phyloP scores from a whole-genome alignment of 2,797 vertebrate species.

The Enteromius fasciolatus region DNA sequence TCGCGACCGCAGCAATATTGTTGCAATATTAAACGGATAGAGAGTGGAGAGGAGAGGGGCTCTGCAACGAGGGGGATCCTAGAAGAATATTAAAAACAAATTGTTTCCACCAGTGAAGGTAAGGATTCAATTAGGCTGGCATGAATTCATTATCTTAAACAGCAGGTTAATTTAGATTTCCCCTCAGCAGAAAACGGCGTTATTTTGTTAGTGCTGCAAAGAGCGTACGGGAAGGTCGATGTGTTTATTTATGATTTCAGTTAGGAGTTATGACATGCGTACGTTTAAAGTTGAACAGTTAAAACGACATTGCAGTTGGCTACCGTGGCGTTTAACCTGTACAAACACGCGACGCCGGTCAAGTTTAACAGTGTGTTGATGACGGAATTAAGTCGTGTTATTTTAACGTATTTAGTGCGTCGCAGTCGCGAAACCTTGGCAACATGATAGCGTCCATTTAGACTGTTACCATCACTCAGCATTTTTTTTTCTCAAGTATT shows the following conservation, averaged over 20 bases:
- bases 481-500: background rate
- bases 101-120: slow-evolving; percentile 69
- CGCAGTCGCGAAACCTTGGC: background rate
- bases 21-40: slow-evolving; percentile 53
- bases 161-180: slow-evolving; percentile 32
- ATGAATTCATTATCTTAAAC: slow-evolving; percentile 17
- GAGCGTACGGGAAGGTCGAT: background rate
- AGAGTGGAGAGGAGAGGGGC: slow-evolving; percentile 31
- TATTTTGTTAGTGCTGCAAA: slow-evolving; percentile 34
- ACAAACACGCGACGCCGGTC: slow-evolving; percentile 5
- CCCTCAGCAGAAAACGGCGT: slow-evolving; percentile 41
- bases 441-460: background rate
- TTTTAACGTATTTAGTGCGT: background rate
- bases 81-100: slow-evolving; percentile 62
- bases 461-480: background rate
- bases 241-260: background rate
- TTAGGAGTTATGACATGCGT: background rate
- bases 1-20: slow-evolving; percentile 64
- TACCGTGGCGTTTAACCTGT: slow-evolving; percentile 7
- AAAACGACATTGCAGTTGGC: slow-evolving; percentile 1
- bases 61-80: slow-evolving; percentile 43
- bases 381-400: slow-evolving; percentile 4
- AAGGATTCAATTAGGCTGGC: slow-evolving; percentile 59
- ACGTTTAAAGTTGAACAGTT: slow-evolving; percentile 20
- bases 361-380: slow-evolving; percentile 26